Evolutionary conservation across 2,888 invertebrate species (phyloP).

Genomic region (Plagodis dolabraria): DNA sequence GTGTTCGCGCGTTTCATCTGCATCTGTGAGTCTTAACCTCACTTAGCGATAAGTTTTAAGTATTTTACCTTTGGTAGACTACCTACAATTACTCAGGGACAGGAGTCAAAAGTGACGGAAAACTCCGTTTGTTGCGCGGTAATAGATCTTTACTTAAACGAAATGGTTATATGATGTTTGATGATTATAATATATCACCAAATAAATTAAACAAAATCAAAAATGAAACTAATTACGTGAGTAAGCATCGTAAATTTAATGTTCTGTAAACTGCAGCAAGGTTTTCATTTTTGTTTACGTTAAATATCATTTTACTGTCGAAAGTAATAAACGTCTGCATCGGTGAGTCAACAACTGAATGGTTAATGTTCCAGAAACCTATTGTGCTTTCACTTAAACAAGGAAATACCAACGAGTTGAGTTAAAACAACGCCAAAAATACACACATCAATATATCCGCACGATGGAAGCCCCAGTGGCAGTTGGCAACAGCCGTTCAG

Average conservation of each 20-base stretch:
- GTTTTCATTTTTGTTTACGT: slow-evolving; percentile 23
- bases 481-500: slow-evolving; percentile 33
- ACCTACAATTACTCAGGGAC: no score
- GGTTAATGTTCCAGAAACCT: slow-evolving; percentile 49
- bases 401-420: slow-evolving; percentile 60
- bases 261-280: slow-evolving; percentile 15
- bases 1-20: no score
- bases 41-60: no score
- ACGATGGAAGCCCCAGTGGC: slow-evolving; percentile 37
- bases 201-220: no score
- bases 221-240: background rate
- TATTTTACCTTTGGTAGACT: no score
- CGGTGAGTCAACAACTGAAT: slow-evolving; percentile 45
- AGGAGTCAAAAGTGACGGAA: no score
- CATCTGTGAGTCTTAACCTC: no score
- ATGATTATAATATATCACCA: no score
- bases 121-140: no score
- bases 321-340: slow-evolving; percentile 47
- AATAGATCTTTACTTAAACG: no score
- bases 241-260: slow-evolving; percentile 4
- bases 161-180: no score
- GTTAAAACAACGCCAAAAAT: slow-evolving; percentile 67
- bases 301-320: slow-evolving; percentile 42
- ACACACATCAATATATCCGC: slow-evolving; percentile 52
- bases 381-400: slow-evolving; percentile 59